phyloP scores from a whole-genome alignment of 2,113 vertebrate species.

The Vombatus ursinus region DNA sequence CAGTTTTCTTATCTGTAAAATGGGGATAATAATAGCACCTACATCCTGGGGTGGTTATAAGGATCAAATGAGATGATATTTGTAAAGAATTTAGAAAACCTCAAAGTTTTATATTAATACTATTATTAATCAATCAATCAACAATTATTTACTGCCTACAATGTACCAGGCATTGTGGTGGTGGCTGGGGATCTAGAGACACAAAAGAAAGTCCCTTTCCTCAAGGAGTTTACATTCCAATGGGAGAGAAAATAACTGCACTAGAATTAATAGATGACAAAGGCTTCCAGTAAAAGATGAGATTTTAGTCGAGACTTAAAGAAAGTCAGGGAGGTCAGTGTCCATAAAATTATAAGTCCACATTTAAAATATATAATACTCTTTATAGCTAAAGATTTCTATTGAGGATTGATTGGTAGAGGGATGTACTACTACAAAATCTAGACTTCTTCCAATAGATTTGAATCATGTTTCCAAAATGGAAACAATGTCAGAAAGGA shows the following conservation, averaged over 20 bases:
- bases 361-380: slow-evolving; percentile 2
- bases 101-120: too few species aligned
- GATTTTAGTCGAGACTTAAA: not conserved
- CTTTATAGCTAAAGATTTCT: not conserved
- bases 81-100: not conserved
- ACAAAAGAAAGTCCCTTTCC: not conserved
- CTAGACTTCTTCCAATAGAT: not conserved
- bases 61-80: not conserved
- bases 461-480: not conserved
- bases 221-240: not conserved
- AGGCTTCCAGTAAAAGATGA: not conserved
- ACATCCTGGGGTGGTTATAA: not conserved
- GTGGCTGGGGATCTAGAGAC: not conserved
- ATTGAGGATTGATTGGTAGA: not conserved
- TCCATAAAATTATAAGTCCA: not conserved
- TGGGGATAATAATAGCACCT: not conserved
- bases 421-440: not conserved
- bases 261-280: not conserved
- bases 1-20: not conserved
- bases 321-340: not conserved
- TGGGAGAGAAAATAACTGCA: not conserved
- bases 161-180: not conserved
- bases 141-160: not conserved
- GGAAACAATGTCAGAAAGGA: not conserved
- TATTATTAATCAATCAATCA: not conserved